phyloP scores from a whole-genome alignment of 1,140 invertebrate genomes.

The Scaptomyza montana region DNA sequence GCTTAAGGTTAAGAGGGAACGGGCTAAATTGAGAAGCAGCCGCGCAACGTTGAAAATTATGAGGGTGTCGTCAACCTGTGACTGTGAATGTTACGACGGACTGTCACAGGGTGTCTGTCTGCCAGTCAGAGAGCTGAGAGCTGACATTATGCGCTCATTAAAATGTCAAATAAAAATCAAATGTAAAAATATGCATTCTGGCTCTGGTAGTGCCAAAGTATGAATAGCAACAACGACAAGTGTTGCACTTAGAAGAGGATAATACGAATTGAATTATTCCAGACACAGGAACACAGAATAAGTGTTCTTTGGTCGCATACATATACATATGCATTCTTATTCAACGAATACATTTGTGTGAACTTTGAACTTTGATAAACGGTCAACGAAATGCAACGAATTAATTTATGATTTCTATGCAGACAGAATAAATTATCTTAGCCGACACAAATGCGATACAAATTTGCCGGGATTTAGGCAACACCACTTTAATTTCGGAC shows the following conservation, averaged over 20 bases:
- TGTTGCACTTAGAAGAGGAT: slow-evolving; percentile 55
- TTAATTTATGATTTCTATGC: not conserved
- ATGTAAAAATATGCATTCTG: slow-evolving; percentile 68
- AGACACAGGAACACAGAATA: slow-evolving; percentile 21
- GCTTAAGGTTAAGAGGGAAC: too few species aligned
- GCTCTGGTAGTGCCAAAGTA: slow-evolving; percentile 9
- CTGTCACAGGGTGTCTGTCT: slow-evolving; percentile 3
- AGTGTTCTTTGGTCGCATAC: slow-evolving; percentile 3
- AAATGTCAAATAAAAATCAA: slow-evolving; percentile 80
- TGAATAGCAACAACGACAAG: slow-evolving; percentile 18
- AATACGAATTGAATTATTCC: slow-evolving; percentile 36
- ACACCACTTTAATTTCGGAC: too few species aligned
- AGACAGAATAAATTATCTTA: not conserved
- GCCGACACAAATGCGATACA: too few species aligned
- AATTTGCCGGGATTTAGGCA: too few species aligned
- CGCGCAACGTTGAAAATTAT: slow-evolving; percentile 25
- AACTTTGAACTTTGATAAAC: slow-evolving; percentile 69
- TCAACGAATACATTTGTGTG: too few species aligned
- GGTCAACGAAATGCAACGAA: slow-evolving; percentile 30
- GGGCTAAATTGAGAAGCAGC: slow-evolving; percentile 19
- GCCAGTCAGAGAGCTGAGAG: slow-evolving; percentile 2
- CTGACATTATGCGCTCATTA: slow-evolving; percentile 78
- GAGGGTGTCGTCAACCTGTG: slow-evolving; percentile 39
- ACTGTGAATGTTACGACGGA: slow-evolving; percentile 31
- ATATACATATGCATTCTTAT: too few species aligned